Conservation (phyloP, 2,113 vertebrate genomes). For the Tupaia tana region DNA sequence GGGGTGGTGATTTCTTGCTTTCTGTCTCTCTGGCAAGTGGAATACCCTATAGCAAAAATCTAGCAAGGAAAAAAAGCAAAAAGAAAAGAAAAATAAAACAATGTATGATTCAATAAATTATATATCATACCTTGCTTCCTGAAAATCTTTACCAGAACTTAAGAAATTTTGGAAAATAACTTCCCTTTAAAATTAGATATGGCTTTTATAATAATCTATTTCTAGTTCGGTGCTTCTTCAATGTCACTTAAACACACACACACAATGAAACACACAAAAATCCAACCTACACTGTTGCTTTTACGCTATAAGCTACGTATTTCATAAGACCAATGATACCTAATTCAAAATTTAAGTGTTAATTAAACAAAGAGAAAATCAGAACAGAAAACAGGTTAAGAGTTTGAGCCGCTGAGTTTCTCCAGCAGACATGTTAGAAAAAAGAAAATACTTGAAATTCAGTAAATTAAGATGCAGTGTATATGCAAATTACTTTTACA, state of each 20-base stretch:
- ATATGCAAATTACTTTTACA: neutral
- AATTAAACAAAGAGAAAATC: slow-evolving; percentile 5
- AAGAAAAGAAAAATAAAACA: neutral
- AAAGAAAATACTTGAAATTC: neutral
- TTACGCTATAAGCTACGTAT: neutral
- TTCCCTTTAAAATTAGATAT: neutral
- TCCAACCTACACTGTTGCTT: neutral
- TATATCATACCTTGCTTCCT: neutral
- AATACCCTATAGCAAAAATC: no score
- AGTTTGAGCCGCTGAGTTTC: neutral
- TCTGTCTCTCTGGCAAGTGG: no score
- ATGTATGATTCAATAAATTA: neutral
- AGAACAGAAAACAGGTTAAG: neutral
- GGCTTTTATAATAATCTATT: neutral
- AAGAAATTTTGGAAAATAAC: neutral
- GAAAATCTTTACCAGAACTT: neutral
- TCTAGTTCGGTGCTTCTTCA: neutral
- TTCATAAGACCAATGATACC: neutral
- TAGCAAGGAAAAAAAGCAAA: no score
- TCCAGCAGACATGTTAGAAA: neutral
- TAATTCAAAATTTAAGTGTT: neutral
- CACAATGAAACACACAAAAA: neutral
- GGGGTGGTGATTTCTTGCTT: no score
- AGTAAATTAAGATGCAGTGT: neutral
- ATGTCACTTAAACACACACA: neutral